Conservation (phyloP, 2,888 invertebrate genomes). For the Nemapogon koenigi region DNA sequence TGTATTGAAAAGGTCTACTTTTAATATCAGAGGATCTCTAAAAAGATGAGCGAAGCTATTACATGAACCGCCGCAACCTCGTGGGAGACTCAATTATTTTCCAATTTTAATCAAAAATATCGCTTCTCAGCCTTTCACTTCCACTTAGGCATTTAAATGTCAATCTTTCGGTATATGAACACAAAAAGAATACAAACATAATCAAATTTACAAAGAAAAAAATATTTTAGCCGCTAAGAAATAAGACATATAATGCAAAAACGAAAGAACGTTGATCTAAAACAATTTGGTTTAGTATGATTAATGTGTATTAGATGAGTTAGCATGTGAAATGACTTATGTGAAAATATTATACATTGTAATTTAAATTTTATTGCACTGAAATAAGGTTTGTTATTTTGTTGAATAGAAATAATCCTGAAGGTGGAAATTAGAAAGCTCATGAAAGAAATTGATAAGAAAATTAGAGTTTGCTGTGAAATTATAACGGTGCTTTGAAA, state of each 20-base stretch:
- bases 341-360: not conserved
- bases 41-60: slow-evolving; percentile 25
- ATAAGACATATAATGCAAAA: slow-evolving; percentile 23
- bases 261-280: slow-evolving; percentile 26
- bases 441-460: slow-evolving; percentile 42
- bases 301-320: slow-evolving; percentile 46
- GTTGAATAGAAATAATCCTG: slow-evolving; percentile 19
- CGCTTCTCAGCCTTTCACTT: slow-evolving; percentile 58
- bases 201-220: slow-evolving; percentile 16
- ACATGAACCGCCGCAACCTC: slow-evolving; percentile 36
- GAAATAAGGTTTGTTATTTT: slow-evolving; percentile 11
- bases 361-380: too few species aligned
- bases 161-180: slow-evolving; percentile 34
- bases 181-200: slow-evolving; percentile 2
- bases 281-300: slow-evolving; percentile 58
- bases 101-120: slow-evolving; percentile 65
- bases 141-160: slow-evolving; percentile 64
- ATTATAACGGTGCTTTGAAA: not conserved
- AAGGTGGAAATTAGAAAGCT: slow-evolving; percentile 38
- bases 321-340: slow-evolving; percentile 27
- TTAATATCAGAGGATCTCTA: too few species aligned
- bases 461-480: slow-evolving; percentile 20
- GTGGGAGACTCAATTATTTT: slow-evolving; percentile 65
- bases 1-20: too few species aligned
- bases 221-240: slow-evolving; percentile 17